phyloP scores from a whole-genome alignment of 2,797 vertebrate genomes.

The Vespertilio murinus region DNA sequence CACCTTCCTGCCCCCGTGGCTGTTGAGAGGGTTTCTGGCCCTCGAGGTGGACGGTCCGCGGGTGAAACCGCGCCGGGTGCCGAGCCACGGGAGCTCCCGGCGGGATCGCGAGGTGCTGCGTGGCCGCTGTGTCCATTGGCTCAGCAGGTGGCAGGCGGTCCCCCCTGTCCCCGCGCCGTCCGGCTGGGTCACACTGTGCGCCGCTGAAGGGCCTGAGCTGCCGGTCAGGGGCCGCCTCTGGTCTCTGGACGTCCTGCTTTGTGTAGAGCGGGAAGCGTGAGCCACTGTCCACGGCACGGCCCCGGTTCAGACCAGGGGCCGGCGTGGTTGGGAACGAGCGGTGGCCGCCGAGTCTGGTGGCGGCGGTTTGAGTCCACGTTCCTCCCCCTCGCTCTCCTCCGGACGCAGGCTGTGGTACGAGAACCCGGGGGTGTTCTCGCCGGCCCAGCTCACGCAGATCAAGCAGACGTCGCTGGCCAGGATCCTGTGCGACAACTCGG shows the following conservation, averaged over 20 bases:
- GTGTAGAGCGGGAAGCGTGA: no score
- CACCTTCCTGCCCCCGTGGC: not conserved
- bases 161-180: not conserved
- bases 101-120: accelerated
- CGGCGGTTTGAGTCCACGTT: not conserved
- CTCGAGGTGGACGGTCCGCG: not conserved
- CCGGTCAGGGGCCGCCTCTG: not conserved
- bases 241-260: accelerated
- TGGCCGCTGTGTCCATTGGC: not conserved
- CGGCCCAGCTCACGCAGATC: conserved; percentile 96
- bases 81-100: not conserved
- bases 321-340: not conserved
- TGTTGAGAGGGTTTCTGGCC: not conserved
- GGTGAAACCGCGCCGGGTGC: accelerated
- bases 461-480: conserved; percentile 94
- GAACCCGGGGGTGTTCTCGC: conserved; percentile 94
- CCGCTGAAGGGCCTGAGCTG: accelerated
- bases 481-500: conserved; percentile 94
- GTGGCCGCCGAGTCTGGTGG: accelerated
- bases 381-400: not conserved
- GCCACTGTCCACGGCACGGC: not conserved
- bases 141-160: not conserved
- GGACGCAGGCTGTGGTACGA: conserved; percentile 96
- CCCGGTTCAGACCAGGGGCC: not conserved
- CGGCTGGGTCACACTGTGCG: not conserved